Evolutionary conservation across 1,140 invertebrate species (phyloP).

Genomic region (Goniozus legneri): DNA sequence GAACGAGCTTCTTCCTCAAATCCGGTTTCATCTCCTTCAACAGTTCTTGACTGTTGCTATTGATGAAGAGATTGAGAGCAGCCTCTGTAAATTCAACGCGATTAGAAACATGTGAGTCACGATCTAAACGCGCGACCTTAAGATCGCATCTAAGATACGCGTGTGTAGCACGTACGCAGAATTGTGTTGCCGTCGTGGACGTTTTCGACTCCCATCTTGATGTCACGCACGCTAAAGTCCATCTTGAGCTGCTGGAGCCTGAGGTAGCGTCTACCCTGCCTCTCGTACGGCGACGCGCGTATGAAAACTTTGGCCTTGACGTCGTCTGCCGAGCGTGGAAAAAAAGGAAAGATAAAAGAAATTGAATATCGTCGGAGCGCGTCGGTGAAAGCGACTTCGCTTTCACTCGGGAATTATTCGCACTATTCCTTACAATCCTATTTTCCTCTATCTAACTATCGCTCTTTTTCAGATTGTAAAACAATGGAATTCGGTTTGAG

Average conservation of each 20-base stretch:
- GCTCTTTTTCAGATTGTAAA: too few species aligned
- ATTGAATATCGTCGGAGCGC: too few species aligned
- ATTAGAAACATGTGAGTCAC: too few species aligned
- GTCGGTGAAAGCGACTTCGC: too few species aligned
- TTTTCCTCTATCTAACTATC: too few species aligned
- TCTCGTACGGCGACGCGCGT: constrained; percentile 61
- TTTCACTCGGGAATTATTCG: too few species aligned
- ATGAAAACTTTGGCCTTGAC: constrained; percentile 81
- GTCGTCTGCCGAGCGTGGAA: constrained; percentile 59
- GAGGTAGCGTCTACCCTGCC: constrained; percentile 63
- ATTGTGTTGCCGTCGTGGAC: constrained; percentile 74
- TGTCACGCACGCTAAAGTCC: constrained; percentile 76
- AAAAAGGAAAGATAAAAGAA: too few species aligned
- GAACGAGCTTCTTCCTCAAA: constrained; percentile 70
- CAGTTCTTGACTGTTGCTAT: constrained; percentile 76
- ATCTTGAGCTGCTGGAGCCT: constrained; percentile 72
- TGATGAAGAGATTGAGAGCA: constrained; percentile 81
- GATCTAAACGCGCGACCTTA: too few species aligned
- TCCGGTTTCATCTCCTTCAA: constrained; percentile 84
- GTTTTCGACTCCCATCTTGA: constrained; percentile 79
- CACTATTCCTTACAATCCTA: too few species aligned
- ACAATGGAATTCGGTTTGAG: too few species aligned
- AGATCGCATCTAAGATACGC: constrained; percentile 6
- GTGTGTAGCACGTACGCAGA: constrained; percentile 62
- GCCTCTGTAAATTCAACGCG: constrained; percentile 61